Percentiles rank a stretch among this genome's conserved stretches.
phyloP scores from a whole-genome alignment of 1,140 invertebrate species.

The Lamellibrachia luymesi region DNA sequence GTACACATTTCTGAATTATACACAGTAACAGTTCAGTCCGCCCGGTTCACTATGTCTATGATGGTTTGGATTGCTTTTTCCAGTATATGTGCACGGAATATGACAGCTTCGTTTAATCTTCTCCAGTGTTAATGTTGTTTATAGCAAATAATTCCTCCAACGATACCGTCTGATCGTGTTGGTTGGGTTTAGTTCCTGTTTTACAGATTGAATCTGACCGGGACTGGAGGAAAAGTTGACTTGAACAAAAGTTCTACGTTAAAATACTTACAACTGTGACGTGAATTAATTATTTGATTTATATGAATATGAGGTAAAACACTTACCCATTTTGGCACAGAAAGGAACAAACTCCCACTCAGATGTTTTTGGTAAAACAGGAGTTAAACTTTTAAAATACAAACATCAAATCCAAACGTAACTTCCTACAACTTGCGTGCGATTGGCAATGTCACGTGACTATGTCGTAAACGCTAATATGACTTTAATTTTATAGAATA shows the following conservation, averaged over 20 bases:
- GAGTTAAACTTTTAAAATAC: not conserved
- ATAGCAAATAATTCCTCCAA: not conserved
- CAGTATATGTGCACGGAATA: no score
- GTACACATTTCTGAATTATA: no score
- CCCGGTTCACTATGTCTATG: no score
- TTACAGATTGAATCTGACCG: not conserved
- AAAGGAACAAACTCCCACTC: not conserved
- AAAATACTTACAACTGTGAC: not conserved
- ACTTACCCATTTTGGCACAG: not conserved
- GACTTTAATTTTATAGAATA: not conserved
- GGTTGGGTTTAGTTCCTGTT: not conserved
- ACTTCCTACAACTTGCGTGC: slow-evolving; percentile 3
- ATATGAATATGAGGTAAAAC: not conserved
- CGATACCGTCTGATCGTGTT: not conserved
- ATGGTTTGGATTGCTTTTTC: no score
- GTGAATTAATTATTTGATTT: not conserved
- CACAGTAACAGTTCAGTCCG: no score
- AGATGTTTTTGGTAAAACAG: not conserved
- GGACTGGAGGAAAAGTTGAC: not conserved
- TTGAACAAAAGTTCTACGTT: not conserved
- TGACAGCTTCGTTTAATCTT: no score
- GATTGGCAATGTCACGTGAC: not conserved
- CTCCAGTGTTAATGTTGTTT: no score
- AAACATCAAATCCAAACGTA: not conserved
- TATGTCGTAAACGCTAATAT: not conserved